Conservation (phyloP, 2,888 invertebrate species). For the Aromia moschata region DNA sequence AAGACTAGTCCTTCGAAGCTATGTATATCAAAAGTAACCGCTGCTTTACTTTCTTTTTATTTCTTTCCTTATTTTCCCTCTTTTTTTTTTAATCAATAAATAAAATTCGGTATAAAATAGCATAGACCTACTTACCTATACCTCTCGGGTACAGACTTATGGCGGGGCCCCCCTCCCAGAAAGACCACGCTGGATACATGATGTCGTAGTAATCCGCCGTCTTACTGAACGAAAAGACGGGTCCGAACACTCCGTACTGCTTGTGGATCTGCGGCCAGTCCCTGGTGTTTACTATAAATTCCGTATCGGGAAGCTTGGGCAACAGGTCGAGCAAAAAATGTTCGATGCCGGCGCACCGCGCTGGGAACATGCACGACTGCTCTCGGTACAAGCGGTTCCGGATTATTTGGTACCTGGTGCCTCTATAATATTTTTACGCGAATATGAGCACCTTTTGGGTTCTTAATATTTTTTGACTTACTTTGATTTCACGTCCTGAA, state of each 20-base stretch:
- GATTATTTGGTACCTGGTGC: conserved; percentile 85
- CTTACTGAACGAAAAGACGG: conserved; percentile 98
- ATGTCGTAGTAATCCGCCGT: conserved; percentile 86
- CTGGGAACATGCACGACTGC: conserved; percentile 89
- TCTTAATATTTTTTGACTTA: conserved; percentile 42
- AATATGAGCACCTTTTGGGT: conserved; percentile 11
- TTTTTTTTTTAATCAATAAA: too few species aligned
- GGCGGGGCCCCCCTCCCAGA: conserved; percentile 98
- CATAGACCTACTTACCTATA: too few species aligned
- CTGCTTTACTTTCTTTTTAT: too few species aligned
- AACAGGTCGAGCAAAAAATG: conserved; percentile 81
- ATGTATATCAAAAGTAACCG: too few species aligned
- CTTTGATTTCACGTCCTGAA: conserved; percentile 67
- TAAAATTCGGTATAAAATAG: too few species aligned
- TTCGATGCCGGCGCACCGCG: conserved; percentile 90
- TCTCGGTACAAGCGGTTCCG: conserved; percentile 83
- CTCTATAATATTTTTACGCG: conserved; percentile 61
- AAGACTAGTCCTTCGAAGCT: too few species aligned
- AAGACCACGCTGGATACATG: conserved; percentile 96
- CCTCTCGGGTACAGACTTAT: conserved; percentile 93
- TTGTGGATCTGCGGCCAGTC: conserved; percentile 91
- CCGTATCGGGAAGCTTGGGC: conserved; percentile 79
- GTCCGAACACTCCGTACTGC: conserved; percentile 71
- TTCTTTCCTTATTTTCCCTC: too few species aligned
- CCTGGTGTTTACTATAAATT: conserved; percentile 86